Evolutionary conservation across 2,113 vertebrate species (phyloP).

Genomic region (Seriola quinqueradiata): DNA sequence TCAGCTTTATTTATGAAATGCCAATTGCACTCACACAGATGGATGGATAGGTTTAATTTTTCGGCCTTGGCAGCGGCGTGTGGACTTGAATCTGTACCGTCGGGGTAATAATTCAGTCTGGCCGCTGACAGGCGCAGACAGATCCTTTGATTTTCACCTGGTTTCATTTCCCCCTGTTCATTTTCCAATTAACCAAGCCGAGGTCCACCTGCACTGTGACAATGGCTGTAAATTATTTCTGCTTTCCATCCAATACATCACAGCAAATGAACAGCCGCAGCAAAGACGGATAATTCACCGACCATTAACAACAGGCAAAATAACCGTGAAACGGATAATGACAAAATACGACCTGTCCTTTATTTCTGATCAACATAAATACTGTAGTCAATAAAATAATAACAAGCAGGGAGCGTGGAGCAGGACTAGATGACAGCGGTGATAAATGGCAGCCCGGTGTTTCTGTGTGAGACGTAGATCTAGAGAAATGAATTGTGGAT

Average conservation of each 20-base stretch:
- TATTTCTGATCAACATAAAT: constrained; percentile 20
- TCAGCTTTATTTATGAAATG: constrained; percentile 66
- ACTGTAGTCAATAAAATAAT: neutral
- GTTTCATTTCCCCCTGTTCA: constrained; percentile 65
- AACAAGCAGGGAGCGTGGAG: neutral
- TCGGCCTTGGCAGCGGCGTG: neutral
- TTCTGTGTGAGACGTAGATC: neutral
- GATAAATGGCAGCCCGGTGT: neutral
- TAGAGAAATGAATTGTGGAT: neutral
- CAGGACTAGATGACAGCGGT: neutral
- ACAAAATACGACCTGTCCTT: constrained; percentile 14
- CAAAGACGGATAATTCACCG: constrained; percentile 38
- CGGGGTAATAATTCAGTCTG: constrained; percentile 66
- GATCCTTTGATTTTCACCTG: constrained; percentile 64
- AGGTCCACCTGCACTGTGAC: constrained; percentile 49
- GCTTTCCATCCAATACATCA: constrained; percentile 49
- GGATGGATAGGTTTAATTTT: constrained; percentile 67
- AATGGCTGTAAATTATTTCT: constrained; percentile 51
- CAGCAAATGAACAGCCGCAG: constrained; percentile 34
- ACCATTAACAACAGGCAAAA: constrained; percentile 14
- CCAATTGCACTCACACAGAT: constrained; percentile 59
- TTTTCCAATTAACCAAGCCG: constrained; percentile 58
- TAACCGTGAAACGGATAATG: neutral
- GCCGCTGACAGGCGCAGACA: constrained; percentile 48
- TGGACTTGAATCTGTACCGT: constrained; percentile 15